phyloP scores from a whole-genome alignment of 2,888 invertebrate genomes.

The Pachycephus smyrnensis region DNA sequence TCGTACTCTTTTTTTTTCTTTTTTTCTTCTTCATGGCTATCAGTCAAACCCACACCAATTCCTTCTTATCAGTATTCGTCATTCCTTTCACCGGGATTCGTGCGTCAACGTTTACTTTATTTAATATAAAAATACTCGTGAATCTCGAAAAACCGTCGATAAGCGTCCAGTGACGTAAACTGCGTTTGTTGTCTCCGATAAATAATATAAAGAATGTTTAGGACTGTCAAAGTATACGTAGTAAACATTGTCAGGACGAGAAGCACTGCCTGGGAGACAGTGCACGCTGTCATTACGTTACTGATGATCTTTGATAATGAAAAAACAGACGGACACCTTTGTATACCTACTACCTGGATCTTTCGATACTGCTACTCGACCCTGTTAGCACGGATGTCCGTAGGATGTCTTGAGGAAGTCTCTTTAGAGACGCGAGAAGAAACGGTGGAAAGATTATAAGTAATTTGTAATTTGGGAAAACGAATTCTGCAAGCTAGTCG shows the following conservation, averaged over 20 bases:
- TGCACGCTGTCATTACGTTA: neutral
- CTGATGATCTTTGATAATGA: neutral
- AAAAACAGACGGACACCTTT: neutral
- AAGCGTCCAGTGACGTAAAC: neutral
- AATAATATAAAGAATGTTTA: too few species aligned
- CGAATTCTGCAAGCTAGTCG: neutral
- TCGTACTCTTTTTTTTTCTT: slow-evolving; percentile 13
- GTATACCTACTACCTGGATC: neutral
- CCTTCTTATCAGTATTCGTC: neutral
- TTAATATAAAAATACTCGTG: neutral
- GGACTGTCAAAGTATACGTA: neutral
- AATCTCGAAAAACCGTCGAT: neutral
- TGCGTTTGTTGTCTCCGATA: neutral
- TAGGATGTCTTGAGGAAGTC: too few species aligned
- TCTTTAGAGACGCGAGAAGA: too few species aligned
- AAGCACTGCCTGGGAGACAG: neutral
- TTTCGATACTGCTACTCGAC: too few species aligned
- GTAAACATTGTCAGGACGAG: neutral
- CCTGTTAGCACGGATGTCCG: too few species aligned
- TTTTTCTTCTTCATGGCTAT: neutral
- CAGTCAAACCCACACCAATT: too few species aligned
- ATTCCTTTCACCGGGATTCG: neutral
- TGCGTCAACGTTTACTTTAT: neutral
- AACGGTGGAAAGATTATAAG: neutral
- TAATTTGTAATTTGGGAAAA: neutral